Conservation (phyloP, 1,140 invertebrate genomes). For the Drosophila azteca region DNA sequence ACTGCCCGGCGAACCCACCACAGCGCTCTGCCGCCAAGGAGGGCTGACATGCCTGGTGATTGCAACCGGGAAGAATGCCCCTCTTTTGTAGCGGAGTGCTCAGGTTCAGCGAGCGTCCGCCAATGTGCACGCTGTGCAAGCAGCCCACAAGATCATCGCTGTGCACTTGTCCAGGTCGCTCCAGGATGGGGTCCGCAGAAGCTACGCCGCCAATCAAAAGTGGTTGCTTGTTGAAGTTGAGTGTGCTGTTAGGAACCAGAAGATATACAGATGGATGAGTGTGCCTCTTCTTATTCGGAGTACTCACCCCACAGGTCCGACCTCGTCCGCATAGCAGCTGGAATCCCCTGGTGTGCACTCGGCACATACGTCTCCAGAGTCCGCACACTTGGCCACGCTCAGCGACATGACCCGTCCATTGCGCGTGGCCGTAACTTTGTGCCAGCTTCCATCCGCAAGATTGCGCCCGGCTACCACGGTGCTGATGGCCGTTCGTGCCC, state of each 20-base stretch:
- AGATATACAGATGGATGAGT: not conserved
- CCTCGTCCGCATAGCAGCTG: constrained; percentile 92
- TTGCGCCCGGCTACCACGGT: constrained; percentile 88
- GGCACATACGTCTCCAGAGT: constrained; percentile 93
- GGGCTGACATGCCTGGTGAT: constrained; percentile 86
- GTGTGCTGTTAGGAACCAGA: constrained; percentile 86
- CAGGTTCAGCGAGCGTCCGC: constrained; percentile 92
- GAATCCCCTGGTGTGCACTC: constrained; percentile 92
- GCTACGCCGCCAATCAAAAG: constrained; percentile 93
- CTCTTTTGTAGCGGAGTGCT: constrained; percentile 89
- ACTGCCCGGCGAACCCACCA: constrained; percentile 87
- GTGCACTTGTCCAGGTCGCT: constrained; percentile 93
- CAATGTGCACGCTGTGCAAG: constrained; percentile 94
- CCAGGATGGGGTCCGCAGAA: constrained; percentile 92
- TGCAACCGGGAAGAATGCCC: constrained; percentile 90
- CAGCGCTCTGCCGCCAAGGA: constrained; percentile 85
- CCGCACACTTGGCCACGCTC: constrained; percentile 91
- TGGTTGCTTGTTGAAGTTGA: constrained; percentile 96
- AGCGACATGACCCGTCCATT: constrained; percentile 94
- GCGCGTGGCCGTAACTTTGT: constrained; percentile 94
- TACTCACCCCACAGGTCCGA: constrained; percentile 92
- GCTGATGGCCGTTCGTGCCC: constrained; percentile 92
- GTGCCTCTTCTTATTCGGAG: too few relatives aligned
- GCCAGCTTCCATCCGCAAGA: constrained; percentile 94
- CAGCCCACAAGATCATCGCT: constrained; percentile 97